phyloP scores from a whole-genome alignment of 2,797 vertebrate species.

The Channa striata region DNA sequence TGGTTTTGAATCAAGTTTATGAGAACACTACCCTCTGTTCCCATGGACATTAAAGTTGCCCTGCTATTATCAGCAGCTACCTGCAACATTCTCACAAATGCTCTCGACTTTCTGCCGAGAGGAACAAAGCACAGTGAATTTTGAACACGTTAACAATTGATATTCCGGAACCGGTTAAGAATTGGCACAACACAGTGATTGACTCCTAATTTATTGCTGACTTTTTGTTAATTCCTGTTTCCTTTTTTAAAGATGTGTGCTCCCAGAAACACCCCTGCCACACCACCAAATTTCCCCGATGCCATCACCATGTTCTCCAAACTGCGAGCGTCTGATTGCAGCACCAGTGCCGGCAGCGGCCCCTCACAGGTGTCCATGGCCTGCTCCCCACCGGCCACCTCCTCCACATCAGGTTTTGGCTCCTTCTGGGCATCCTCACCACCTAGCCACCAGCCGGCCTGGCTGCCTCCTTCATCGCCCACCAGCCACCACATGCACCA shows the following conservation, averaged over 20 bases:
- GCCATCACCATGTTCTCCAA: conserved; percentile 97
- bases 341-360: conserved; percentile 58
- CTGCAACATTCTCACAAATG: too few species aligned
- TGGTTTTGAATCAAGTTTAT: too few species aligned
- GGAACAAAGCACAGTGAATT: too few species aligned
- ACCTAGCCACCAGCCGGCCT: conserved; percentile 86
- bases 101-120: too few species aligned
- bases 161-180: too few species aligned
- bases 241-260: conserved; percentile 89
- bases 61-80: too few species aligned
- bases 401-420: conserved; percentile 85
- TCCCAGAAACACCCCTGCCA: conserved; percentile 96
- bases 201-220: too few species aligned
- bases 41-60: too few species aligned
- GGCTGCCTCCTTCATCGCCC: conserved; percentile 90
- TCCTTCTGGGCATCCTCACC: conserved; percentile 93
- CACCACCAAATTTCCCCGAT: conserved; percentile 95
- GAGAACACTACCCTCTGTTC: too few species aligned
- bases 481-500: conserved; percentile 84
- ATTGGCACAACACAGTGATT: too few species aligned
- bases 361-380: conserved; percentile 84
- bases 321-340: conserved; percentile 89
- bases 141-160: too few species aligned
- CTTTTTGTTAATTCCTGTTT: background rate
- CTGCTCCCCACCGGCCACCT: conserved; percentile 88